Evolutionary conservation across 2,888 invertebrate genomes (phyloP), one percentile per base, ranked within the genome.

Genomic region (Agrochola lota): DNA sequence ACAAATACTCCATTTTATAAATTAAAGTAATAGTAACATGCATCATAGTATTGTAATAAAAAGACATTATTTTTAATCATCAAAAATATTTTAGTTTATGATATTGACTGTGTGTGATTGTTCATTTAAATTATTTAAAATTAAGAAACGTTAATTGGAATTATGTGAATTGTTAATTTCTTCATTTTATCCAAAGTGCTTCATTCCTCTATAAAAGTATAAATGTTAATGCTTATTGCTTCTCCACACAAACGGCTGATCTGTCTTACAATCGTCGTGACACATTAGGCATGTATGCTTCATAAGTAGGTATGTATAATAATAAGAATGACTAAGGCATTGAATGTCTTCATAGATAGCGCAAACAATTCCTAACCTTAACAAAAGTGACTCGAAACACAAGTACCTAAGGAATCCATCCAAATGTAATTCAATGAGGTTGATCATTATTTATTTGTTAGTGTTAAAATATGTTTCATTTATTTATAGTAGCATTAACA

Each of bases 271-370:
- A 72, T 80, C 60, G 12, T 74, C 78, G 77, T 80, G 74, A 88
- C 88, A 83, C 78, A 83, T 83, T 74, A 78, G 67, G 79, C 26
- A 71, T 85, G 80, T 75, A 86, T 88, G 90, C 90, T 78, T 89
- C 89, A 90, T 85, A 78, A 64, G 60, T 85, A 78, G 63, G 67
- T 83, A 77, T 80, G 77, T 82, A 78, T 78, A 78, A 81, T 86
- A 88, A 80, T 84, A 82, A 83, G 80, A 74, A 81, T 89, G 90
- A 89, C 87, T 88, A 84, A 87, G 78, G 77, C 88, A 80, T 84
- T 80, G 75, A 86, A 78, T 83, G 77, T 81, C 76, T 78, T 71
- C 64, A 80, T 79, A 83, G 83, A 86, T 80, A 82, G 68, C 49
- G 73, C 75, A 88, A 81, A 86, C 83, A 85, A 80, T 81, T 80